These are phyloP conservation scores for Suncus etruscus DNA, from an alignment of 2,113 vertebrate species.

Conservation along the genomic window DNA sequence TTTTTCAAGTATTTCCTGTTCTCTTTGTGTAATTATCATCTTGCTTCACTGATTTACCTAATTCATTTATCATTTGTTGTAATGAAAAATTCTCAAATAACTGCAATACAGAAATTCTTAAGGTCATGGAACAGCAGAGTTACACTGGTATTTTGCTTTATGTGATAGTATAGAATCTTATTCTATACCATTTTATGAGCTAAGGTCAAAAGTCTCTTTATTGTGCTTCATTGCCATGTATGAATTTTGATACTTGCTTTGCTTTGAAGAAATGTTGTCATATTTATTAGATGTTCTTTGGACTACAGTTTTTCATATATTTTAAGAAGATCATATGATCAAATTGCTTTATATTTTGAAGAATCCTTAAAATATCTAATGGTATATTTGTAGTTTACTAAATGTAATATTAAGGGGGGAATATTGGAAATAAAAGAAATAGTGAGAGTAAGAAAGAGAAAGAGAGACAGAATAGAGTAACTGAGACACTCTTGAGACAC, in stretches of 20 bases:
- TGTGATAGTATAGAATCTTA: neutral
- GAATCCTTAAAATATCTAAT: neutral
- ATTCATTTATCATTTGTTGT: constrained; percentile 14
- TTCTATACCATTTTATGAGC: neutral
- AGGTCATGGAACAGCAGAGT: neutral
- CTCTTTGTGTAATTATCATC: constrained; percentile 3
- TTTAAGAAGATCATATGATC: neutral
- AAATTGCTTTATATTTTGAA: neutral
- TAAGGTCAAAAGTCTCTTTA: constrained; percentile 7
- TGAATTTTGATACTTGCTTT: constrained; percentile 28
- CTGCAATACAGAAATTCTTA: neutral
- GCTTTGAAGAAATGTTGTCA: constrained; percentile 12
- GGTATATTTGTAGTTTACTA: neutral
- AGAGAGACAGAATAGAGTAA: neutral
- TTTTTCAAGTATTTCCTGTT: neutral
- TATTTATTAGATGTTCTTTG: neutral
- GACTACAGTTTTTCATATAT: neutral
- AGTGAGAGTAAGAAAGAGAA: neutral
- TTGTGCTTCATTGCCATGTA: neutral
- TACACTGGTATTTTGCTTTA: neutral
- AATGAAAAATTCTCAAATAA: neutral
- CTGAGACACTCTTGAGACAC: neutral
- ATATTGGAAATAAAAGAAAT: too few species aligned
- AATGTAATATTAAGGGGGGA: neutral
- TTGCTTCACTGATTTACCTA: constrained; percentile 26